Base-by-base conservation (phyloP, 2,113 vertebrate species). In the Bungarus multicinctus region DNA sequence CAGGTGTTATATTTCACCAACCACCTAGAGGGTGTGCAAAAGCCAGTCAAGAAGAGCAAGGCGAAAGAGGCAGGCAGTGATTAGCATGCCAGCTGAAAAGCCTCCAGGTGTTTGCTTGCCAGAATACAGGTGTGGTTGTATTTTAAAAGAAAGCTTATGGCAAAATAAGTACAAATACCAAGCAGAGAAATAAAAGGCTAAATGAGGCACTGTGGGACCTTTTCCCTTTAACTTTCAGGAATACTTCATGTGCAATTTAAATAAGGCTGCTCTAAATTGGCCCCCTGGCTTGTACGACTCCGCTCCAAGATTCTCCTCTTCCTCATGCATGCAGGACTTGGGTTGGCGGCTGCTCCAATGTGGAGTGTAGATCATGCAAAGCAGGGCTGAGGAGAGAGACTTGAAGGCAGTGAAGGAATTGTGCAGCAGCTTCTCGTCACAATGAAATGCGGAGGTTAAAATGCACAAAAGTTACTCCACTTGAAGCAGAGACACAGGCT, bases 251-350 rank as follows among this genome's bases (percentile, higher is more conserved):
- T 94, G 69, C 57, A 91, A 96, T 97, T 96, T 95, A 96, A 96
- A 96, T 95, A 93, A 97, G 89, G 96, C 0, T 34, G 94, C 52
- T 94, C 96, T 96, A 95, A 96, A 95, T 89, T 95, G 94, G 88
- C 64, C 96, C 22, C n/a, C 5, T 94, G 89, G 91, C 96, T 97
- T 92, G 94, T 96, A 94, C 89, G 74, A 34, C 90, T 95, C 27
- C 91, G 81, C 9, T 43, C 91, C 85, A 43, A 64, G 93, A 93
- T 95, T 96, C 90, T 95, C 95, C 87, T 94, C 90, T 96, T 96
- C 96, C 90, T 64, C 89, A 20, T 91, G 90, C 94, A 91, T 94
- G 92, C 87, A 96, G 94, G 95, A 95, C 96, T 97, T 93, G 88
- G 85, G 95, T 95, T 92, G 54, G 39, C 94, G 94, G 57, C 92